Percentiles rank a stretch among this genome's conserved stretches.
These are phyloP conservation scores for roundworm (Caenorhabditis elegans) DNA, from an alignment of 1,140 invertebrate genomes.

Conservation along the genomic window WBcel235 BX284606.5:12977001-12977500, in stretches of 20 bases:
- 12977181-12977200: constrained; percentile 3
- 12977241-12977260: too few relatives aligned
- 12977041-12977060: too few relatives aligned
- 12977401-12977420: neutral
- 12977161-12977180: constrained; percentile 12
- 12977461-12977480: neutral
- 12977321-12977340: too few relatives aligned
- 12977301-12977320: too few relatives aligned
- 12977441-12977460: neutral
- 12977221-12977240: constrained; percentile 11
- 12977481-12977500: neutral
- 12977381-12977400: too few relatives aligned
- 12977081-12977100: neutral
- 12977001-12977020: too few relatives aligned
- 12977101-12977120: neutral
- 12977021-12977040: too few relatives aligned
- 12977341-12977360: too few relatives aligned
- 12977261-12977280: too few relatives aligned
- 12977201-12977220: constrained; percentile 15
- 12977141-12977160: constrained; percentile 4
- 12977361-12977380: too few relatives aligned
- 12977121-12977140: neutral
- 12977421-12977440: neutral
- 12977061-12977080: too few relatives aligned
- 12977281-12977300: too few relatives aligned